Conservation (phyloP, 2,113 vertebrate genomes). For the Apaloderma vittatum region DNA sequence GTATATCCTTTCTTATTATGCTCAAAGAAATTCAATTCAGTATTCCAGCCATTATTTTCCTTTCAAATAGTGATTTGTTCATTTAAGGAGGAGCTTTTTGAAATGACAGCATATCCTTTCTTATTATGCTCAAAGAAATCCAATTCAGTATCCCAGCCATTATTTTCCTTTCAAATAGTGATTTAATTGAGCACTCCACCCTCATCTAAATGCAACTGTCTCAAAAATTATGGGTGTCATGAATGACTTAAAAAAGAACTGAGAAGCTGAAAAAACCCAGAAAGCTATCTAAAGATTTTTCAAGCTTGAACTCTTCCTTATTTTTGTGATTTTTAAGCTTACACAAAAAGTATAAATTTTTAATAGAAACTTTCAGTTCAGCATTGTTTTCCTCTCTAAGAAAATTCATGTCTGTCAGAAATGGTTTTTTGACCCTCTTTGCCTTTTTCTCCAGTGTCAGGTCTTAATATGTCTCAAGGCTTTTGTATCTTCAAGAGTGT, state of each 20-base stretch:
- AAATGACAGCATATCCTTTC: constrained; percentile 52
- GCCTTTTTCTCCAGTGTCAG: background rate
- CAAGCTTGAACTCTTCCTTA: background rate
- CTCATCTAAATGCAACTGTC: background rate
- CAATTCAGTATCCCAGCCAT: background rate
- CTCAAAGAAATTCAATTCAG: background rate
- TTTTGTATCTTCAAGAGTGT: background rate
- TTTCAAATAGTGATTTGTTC: background rate
- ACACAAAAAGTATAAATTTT: rapidly evolving
- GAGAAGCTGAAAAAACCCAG: background rate
- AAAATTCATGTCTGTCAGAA: background rate
- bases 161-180: background rate
- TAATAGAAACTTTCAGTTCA: background rate
- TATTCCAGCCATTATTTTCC: background rate
- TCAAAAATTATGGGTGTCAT: background rate
- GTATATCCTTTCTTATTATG: constrained; percentile 40
- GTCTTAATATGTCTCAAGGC: background rate
- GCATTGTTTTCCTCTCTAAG: background rate
- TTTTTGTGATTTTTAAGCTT: background rate
- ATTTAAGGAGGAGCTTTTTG: constrained; percentile 18
- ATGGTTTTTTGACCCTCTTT: background rate
- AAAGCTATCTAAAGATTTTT: background rate
- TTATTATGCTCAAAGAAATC: constrained; percentile 16
- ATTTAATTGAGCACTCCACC: background rate
- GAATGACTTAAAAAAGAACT: background rate